A percentile compares a stretch with the other conserved stretches of the same genome.
Conservation (phyloP, 2,797 vertebrate species). For the Phataginus tricuspis region DNA sequence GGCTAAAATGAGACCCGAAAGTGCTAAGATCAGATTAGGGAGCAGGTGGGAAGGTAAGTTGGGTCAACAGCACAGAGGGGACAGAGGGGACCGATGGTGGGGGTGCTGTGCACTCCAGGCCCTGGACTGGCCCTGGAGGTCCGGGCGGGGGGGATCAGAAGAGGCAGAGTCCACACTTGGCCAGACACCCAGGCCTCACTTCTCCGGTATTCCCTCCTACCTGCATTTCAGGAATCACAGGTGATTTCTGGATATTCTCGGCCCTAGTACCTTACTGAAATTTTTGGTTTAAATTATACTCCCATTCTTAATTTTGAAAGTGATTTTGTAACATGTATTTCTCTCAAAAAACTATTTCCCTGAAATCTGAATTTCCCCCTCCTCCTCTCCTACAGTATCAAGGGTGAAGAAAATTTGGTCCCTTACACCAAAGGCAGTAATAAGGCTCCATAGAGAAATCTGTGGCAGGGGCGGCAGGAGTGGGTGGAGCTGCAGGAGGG, state of each 20-base stretch:
- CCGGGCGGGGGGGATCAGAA: neutral
- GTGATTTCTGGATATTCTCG: neutral
- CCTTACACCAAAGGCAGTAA: neutral
- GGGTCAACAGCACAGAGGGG: neutral
- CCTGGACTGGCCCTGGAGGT: fast-evolving
- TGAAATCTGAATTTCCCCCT: neutral
- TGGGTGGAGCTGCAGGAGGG: neutral
- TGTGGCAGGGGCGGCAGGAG: neutral
- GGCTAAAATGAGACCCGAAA: neutral
- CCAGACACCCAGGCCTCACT: neutral
- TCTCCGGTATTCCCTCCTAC: fast-evolving
- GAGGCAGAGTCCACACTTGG: neutral
- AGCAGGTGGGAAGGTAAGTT: neutral
- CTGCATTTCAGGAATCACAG: neutral
- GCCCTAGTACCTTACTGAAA: neutral
- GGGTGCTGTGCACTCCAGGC: too few relatives aligned
- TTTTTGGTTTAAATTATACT: neutral
- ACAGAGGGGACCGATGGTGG: fast-evolving
- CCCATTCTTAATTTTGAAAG: neutral
- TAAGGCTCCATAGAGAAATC: neutral
- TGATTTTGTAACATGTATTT: neutral
- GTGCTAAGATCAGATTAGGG: neutral
- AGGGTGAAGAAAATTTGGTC: neutral
- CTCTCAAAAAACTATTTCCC: neutral
- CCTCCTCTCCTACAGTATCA: neutral